Base-by-base conservation (phyloP, 2,888 invertebrate genomes). In the Orthosia gracilis region DNA sequence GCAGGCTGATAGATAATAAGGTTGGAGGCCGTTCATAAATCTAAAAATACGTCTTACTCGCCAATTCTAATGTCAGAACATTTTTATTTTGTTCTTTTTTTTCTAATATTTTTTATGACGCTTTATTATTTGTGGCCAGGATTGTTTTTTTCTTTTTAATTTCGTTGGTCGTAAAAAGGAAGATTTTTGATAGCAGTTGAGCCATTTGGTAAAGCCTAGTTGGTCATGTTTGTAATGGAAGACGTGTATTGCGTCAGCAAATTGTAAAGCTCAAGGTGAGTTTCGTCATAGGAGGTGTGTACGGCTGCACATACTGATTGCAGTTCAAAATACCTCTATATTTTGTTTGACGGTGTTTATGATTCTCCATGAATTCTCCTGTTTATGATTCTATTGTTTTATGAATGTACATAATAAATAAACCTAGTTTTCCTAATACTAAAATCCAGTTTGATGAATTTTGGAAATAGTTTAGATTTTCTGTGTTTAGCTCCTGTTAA, bases 181-280 rank as follows among this genome's bases (percentile, higher is more conserved):
- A 62, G 21, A 61, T 71, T 54, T 67, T 59, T 52, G 47, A 61
- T 40, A 40, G 40, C 40, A 1, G 40, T 40, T 9, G 1, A 40
- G 40, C 9, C 40, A 40, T 13, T 65, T 59, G 3, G 18, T 57
- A 26, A 26, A 66, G 31, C 4, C 55, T 57, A 57, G 47, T 74
- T 65, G 67, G 68, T 55, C 69, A 49, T 63, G 31, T 67, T 73
- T 70, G 85, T 69, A 87, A 87, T 49, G 57, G 49, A 62, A 75
- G 55, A 76, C 68, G 73, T 70, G 47, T 75, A 75, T 92, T 92
- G 88, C 92, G 85, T 92, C 92, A 92, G 89, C 83, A 68, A 58
- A 76, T 85, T 77, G 76, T 86, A 91, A 90, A 90, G 89, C 90
- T 90, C 93, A 94, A 92, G 92, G 93, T 72, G 69, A 72, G 63